phyloP scores from a whole-genome alignment of 2,797 vertebrate species.

The Sebastes wilsoni region DNA sequence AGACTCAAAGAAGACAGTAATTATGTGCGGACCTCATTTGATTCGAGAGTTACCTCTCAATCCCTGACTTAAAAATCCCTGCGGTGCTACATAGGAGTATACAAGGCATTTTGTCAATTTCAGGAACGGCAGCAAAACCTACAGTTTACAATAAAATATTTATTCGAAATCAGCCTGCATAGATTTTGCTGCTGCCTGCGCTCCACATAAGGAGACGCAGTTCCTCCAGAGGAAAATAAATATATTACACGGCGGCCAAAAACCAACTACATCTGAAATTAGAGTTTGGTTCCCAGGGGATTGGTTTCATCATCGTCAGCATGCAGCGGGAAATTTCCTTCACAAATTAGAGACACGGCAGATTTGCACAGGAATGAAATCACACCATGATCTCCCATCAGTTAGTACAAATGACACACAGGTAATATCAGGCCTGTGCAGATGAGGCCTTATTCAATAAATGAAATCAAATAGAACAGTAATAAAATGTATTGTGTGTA shows the following conservation, averaged over 20 bases:
- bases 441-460: too few relatives aligned
- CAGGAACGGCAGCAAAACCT: background rate
- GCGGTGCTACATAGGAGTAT: background rate
- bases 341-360: conserved; percentile 14
- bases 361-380: background rate
- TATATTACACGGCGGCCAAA: background rate
- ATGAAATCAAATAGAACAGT: background rate
- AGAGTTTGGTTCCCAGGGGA: conserved; percentile 15
- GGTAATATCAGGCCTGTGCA: background rate
- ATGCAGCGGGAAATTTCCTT: conserved; percentile 2
- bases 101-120: background rate
- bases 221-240: background rate
- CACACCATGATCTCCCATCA: background rate
- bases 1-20: background rate
- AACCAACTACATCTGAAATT: conserved; percentile 15
- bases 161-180: background rate
- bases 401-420: background rate
- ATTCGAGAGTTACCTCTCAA: background rate
- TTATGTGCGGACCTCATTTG: background rate
- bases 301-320: conserved; percentile 23
- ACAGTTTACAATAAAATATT: background rate
- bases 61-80: background rate
- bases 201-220: background rate
- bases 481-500: background rate
- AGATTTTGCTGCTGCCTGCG: background rate